Evolutionary conservation across 2,888 invertebrate genomes (phyloP), one percentile per base, ranked within the genome.

Genomic region (Papilio gigon): DNA sequence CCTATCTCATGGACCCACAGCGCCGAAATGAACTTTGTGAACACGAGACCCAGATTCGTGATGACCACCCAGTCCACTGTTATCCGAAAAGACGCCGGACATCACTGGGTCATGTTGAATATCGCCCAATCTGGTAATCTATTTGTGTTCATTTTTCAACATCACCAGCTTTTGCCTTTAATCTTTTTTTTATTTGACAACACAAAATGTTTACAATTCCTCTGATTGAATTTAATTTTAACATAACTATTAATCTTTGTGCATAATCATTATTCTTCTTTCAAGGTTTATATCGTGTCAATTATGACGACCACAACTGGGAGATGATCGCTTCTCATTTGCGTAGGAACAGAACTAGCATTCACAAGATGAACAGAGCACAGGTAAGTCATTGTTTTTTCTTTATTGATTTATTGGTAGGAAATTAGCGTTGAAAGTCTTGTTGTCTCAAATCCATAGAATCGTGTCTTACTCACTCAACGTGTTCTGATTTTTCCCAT

Each of bases 361-460:
- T 97, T 61, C 93, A 95, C 75, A 93, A 93, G 44, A 80, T 95
- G 0, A 96, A 96, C 84, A 93, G 97, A 77, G 96, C 96, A 20
- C 96, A 97, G 86, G 91, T 96, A 73, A 71, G 68, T 40, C 27
- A 1, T 12, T 25, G 33, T 11, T 12, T 63, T 42, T 50, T 5
- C 3, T 30, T n/a, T 33, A 20, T 63, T 14, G 17, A 27, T 33
- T 61, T 35, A 27, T 56, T 53, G 12, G 5, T 25, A 3, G 2
- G 3, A 20, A 47, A 8, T 3, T 20, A 3, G 47, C 4, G 3
- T 47, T 12, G 3, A 11, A 47, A 12, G 1, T 22, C 1, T 22
- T 22, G 12, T n/a, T n/a, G n/a, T n/a, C n/a, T n/a, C n/a, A n/a
- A n/a, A n/a, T n/a, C n/a, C n/a, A n/a, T n/a, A n/a, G n/a, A n/a